These are phyloP conservation scores for Sphaerophoria taeniata DNA, from an alignment of 2,888 invertebrate genomes.

Conservation along the genomic window DNA sequence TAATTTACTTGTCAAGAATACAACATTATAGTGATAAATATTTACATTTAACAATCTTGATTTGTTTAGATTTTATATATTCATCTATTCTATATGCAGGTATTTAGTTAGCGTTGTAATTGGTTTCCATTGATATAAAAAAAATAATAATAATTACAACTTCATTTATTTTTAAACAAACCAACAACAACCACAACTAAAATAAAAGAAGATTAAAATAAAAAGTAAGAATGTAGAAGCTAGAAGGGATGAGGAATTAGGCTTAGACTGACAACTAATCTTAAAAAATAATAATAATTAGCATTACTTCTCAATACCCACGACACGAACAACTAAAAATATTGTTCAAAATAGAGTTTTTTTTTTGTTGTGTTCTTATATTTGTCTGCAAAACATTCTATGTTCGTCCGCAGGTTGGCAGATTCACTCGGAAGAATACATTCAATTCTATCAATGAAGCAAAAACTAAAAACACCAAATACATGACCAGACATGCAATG, in stretches of 20 bases:
- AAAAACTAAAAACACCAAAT: conserved; percentile 92
- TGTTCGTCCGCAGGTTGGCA: conserved; percentile 91
- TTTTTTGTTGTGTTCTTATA: background rate
- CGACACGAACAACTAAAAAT: conserved; percentile 58
- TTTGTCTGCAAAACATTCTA: conserved; percentile 57
- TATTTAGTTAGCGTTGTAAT: conserved; percentile 46
- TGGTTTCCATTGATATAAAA: conserved; percentile 58
- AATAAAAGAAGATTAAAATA: conserved; percentile 45
- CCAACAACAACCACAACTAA: conserved; percentile 47
- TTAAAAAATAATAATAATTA: conserved; percentile 15
- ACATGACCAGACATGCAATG: conserved; percentile 92
- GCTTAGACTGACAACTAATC: conserved; percentile 40
- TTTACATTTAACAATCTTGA: conserved; percentile 64
- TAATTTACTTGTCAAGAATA: conserved; percentile 3
- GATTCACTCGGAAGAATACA: conserved; percentile 95
- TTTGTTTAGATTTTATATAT: conserved; percentile 23
- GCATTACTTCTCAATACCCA: conserved; percentile 39
- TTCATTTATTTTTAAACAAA: conserved; percentile 55
- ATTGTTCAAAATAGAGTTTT: conserved; percentile 33
- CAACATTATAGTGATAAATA: conserved; percentile 53
- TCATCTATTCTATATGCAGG: conserved; percentile 42
- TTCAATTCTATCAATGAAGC: conserved; percentile 96
- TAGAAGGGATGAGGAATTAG: conserved; percentile 1
- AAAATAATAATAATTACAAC: conserved; percentile 54
- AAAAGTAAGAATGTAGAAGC: conserved; percentile 43